phyloP scores from a whole-genome alignment of 2,797 vertebrate genomes.

The Eidolon dupreanum region DNA sequence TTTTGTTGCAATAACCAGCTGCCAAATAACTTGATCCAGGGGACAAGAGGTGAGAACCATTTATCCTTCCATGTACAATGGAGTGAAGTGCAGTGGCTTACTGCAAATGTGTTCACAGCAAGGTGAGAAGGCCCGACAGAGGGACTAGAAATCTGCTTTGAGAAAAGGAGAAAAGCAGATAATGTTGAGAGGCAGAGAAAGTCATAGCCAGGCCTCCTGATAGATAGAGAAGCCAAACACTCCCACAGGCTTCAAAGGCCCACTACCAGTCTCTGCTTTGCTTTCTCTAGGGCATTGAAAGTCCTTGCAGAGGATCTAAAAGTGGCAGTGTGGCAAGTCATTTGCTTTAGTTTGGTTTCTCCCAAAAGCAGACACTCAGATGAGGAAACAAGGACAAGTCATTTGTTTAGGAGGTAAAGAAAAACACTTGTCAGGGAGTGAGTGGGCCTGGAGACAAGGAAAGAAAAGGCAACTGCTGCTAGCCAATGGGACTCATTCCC shows the following conservation, averaged over 20 bases:
- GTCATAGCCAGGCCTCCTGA: background rate
- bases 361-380: background rate
- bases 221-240: background rate
- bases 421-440: background rate
- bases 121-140: constrained; percentile 52
- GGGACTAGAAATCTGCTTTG: background rate
- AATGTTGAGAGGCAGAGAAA: background rate
- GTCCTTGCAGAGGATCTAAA: background rate
- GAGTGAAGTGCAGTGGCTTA: background rate
- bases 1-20: constrained; percentile 62
- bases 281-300: background rate
- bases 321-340: background rate
- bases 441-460: background rate
- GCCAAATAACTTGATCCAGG: constrained; percentile 59
- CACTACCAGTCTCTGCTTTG: background rate
- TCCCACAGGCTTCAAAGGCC: background rate
- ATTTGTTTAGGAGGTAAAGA: background rate
- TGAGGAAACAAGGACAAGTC: background rate
- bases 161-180: background rate
- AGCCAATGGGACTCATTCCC: fast-evolving
- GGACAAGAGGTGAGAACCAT: constrained; percentile 63
- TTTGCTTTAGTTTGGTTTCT: background rate
- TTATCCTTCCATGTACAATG: constrained; percentile 64
- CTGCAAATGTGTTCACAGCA: constrained; percentile 50
- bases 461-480: fast-evolving